Base-by-base conservation (phyloP, 2,113 vertebrate genomes). In the Paraplagusia blochii region DNA sequence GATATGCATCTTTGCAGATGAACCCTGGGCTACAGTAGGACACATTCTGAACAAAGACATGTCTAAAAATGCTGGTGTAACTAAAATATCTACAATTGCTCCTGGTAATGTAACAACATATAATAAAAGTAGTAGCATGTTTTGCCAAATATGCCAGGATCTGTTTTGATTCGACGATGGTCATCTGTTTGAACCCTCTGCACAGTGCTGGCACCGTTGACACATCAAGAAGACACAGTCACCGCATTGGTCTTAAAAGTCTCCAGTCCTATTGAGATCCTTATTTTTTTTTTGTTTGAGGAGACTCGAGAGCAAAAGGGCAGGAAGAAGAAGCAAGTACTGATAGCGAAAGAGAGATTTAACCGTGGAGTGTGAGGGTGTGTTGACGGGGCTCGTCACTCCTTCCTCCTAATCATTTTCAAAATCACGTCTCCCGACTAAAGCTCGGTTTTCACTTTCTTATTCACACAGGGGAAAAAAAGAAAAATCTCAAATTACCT, bases 181-280 rank as follows among this genome's bases (percentile, higher is more conserved):
- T 87, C 85, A 87, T 88, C 79, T 84, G 85, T 84, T 84, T 77
- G 79, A 73, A 77, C 79, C 75, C 77, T 78, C 77, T 84, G 84
- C 81, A 87, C 22, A 69, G 72, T 72, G 88, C n/a, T n/a, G n/a
- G n/a, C 80, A 78, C 78, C 77, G 79, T 69, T 79, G 82, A 85
- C 74, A 81, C 81, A 81, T 82, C 81, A 83, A 69, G 74, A 72
- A 69, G 59, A 64, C 68, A 44, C 74, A 63, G 69, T 77, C 48
- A 35, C 51, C n/a, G 60, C 63, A 71, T 62, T 79, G 63, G 55
- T 72, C 76, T 74, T 29, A 80, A 70, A 81, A 78, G 65, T 75
- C 53, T 64, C 61, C 45, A 64, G 68, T 62, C 58, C 54, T 57
- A 15, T 58, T 65, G 52, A 64, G 69, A 63, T 72, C 44, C 58